Conservation (phyloP, 2,797 vertebrate genomes). For the Leptatherina wallacei region DNA sequence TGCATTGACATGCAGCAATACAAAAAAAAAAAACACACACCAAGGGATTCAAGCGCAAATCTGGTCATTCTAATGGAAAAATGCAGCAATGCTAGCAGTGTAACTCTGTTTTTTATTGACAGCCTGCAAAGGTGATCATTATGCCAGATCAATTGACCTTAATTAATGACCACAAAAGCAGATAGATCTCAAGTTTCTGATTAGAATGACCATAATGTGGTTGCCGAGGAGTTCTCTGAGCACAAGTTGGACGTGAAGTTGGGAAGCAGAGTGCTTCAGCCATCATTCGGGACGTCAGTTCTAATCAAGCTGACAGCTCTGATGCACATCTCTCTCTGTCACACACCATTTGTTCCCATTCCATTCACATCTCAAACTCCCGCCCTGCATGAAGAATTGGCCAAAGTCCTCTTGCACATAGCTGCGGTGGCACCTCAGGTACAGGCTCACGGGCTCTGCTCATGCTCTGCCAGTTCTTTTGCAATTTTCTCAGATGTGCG, state of each 20-base stretch:
- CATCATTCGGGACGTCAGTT: slow-evolving; percentile 34
- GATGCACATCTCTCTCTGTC: slow-evolving; percentile 32
- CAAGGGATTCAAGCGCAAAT: slow-evolving; percentile 14
- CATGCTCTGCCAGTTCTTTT: slow-evolving; percentile 4
- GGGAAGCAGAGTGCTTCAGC: slow-evolving; percentile 20
- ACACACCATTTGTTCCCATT: slow-evolving; percentile 38
- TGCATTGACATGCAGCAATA: slow-evolving; percentile 49
- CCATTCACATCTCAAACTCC: slow-evolving; percentile 51
- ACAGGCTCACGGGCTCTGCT: slow-evolving; percentile 3
- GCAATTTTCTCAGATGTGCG: slow-evolving; percentile 5
- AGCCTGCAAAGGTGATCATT: not conserved
- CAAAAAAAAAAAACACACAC: slow-evolving; percentile 23
- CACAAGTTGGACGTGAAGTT: slow-evolving; percentile 13
- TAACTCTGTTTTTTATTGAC: slow-evolving; percentile 10
- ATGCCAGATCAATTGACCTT: slow-evolving; percentile 5
- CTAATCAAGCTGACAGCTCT: slow-evolving; percentile 45
- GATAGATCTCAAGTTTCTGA: not conserved
- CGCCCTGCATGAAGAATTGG: slow-evolving; percentile 13
- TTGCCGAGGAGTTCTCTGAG: slow-evolving; percentile 11
- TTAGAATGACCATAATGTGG: slow-evolving; percentile 16
- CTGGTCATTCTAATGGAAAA: slow-evolving; percentile 19
- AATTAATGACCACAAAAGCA: not conserved
- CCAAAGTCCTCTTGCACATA: slow-evolving; percentile 15
- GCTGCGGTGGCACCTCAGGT: slow-evolving; percentile 15
- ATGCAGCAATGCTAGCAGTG: slow-evolving; percentile 1